Evolutionary conservation across 2,797 vertebrate species (phyloP).

Genomic region (Tokudaia muenninki): DNA sequence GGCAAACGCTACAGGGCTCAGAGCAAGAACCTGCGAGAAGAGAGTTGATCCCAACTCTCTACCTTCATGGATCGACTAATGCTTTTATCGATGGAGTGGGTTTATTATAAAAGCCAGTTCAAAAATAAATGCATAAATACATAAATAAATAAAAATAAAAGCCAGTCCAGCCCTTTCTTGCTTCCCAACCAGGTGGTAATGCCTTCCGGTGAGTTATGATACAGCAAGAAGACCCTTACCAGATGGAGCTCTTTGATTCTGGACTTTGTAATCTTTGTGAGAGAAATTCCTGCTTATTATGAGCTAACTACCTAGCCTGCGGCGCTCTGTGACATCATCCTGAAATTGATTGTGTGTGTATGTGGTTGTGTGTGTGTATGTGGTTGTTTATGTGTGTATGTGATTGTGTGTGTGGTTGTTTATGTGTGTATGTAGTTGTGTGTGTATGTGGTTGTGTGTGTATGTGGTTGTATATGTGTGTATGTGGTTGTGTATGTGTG

Average conservation of each 20-base stretch:
- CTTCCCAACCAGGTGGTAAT: neutral
- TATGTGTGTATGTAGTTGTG: neutral
- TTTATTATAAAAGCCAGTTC: neutral
- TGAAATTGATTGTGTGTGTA: neutral
- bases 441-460: neutral
- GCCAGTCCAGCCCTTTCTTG: neutral
- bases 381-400: neutral
- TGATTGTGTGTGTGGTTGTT: neutral
- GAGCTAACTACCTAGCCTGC: neutral
- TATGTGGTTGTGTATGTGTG: neutral
- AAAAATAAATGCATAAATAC: neutral
- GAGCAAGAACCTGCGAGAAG: neutral
- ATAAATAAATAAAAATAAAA: neutral
- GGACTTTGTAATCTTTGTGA: neutral
- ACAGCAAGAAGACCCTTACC: neutral
- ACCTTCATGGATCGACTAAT: neutral
- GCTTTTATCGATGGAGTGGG: neutral
- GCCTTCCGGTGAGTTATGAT: neutral
- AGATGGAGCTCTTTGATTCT: neutral
- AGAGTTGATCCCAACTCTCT: neutral
- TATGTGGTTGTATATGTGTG: neutral
- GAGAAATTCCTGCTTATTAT: neutral
- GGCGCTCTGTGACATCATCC: neutral
- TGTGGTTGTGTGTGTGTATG: neutral
- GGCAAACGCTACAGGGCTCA: neutral